Conservation (phyloP, 2,797 vertebrate genomes). For the Eleutherodactylus coqui region DNA sequence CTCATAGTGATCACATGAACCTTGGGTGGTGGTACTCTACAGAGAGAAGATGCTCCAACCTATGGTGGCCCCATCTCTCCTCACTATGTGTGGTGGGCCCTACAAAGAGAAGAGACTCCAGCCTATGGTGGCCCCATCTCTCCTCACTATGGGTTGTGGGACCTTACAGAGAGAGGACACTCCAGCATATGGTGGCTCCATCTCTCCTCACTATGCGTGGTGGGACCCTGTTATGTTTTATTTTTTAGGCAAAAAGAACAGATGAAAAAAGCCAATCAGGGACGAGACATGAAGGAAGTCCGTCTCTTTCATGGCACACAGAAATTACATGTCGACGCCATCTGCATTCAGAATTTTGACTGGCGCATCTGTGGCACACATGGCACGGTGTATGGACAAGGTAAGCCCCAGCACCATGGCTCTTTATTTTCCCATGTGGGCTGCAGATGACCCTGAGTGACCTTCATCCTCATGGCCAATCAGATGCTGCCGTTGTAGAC, state of each 20-base stretch:
- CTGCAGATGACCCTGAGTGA: background rate
- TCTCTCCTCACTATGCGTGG: too few relatives aligned
- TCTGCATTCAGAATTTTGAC: conserved; percentile 90
- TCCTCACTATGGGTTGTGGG: too few relatives aligned
- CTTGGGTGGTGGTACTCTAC: background rate
- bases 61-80: background rate
- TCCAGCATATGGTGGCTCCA: too few relatives aligned
- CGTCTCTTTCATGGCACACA: conserved; percentile 89
- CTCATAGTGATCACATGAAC: background rate
- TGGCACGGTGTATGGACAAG: conserved; percentile 87
- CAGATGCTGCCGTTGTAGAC: background rate
- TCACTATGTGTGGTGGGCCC: background rate
- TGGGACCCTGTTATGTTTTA: conserved; percentile 8
- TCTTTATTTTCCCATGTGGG: background rate
- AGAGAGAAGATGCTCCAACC: background rate
- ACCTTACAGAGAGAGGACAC: too few relatives aligned
- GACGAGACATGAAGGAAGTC: conserved; percentile 73
- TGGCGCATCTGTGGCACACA: conserved; percentile 90
- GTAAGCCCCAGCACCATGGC: conserved; percentile 70
- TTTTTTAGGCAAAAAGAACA: conserved; percentile 84
- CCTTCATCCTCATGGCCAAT: background rate
- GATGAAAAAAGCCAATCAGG: conserved; percentile 82
- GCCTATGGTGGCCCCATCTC: background rate
- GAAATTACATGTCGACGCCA: conserved; percentile 74
- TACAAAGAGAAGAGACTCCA: background rate